phyloP scores from a whole-genome alignment of 1,140 invertebrate species.

The Spodoptera litura region DNA sequence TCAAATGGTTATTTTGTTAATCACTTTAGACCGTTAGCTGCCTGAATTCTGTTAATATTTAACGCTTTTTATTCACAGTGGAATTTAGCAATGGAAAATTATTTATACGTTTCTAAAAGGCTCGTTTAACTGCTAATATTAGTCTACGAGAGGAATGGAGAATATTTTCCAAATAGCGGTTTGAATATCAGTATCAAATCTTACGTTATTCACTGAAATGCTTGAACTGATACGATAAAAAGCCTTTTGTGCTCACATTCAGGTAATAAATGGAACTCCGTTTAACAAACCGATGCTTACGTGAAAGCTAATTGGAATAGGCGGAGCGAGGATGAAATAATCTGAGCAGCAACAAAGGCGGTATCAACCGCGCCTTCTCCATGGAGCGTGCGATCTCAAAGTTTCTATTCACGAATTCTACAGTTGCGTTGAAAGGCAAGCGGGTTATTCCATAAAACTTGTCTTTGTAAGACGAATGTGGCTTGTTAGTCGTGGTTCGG shows the following conservation, averaged over 20 bases:
- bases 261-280: slow-evolving; percentile 26
- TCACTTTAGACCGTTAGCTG: slow-evolving; percentile 15
- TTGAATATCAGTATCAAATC: neutral
- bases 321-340: slow-evolving; percentile 5
- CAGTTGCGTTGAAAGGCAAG: slow-evolving; percentile 36
- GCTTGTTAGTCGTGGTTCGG: slow-evolving; percentile 39
- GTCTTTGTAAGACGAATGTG: slow-evolving; percentile 32
- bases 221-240: neutral
- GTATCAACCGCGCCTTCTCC: slow-evolving; percentile 17
- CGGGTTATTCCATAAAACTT: slow-evolving; percentile 47
- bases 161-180: too few relatives aligned
- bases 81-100: neutral
- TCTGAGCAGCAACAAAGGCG: slow-evolving; percentile 9
- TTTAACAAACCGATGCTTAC: slow-evolving; percentile 30
- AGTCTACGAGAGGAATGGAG: too few relatives aligned
- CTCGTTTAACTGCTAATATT: too few relatives aligned
- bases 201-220: slow-evolving; percentile 1
- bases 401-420: slow-evolving; percentile 41
- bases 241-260: slow-evolving; percentile 11
- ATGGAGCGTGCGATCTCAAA: slow-evolving; percentile 7
- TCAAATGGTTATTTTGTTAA: slow-evolving; percentile 37
- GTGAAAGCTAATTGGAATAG: slow-evolving; percentile 18
- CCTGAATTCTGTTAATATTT: slow-evolving; percentile 11
- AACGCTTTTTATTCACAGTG: neutral
- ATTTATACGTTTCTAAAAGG: neutral